A percentile compares a stretch with the other conserved stretches of the same genome.
phyloP scores from a whole-genome alignment of 2,113 vertebrate genomes.

The Harpagus bidentatus region DNA sequence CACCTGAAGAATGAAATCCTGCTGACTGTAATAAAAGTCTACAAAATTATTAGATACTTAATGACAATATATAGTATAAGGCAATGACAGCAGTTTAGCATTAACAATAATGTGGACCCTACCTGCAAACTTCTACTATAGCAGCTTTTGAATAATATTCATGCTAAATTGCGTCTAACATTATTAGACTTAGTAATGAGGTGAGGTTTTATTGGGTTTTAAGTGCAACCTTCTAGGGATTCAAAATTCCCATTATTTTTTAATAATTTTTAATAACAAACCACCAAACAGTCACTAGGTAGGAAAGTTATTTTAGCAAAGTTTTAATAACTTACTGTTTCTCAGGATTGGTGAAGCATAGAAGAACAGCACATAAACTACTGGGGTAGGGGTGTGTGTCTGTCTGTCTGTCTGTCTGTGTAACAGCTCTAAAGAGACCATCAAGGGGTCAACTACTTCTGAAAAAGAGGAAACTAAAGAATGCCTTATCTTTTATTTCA shows the following conservation, averaged over 20 bases:
- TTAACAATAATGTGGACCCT: background rate
- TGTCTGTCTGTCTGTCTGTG: background rate
- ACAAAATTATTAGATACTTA: conserved; percentile 36
- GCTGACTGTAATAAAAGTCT: conserved; percentile 33
- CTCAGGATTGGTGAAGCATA: background rate
- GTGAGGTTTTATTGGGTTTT: background rate
- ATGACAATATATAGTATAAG: background rate
- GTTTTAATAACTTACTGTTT: background rate
- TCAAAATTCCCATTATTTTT: conserved; percentile 30
- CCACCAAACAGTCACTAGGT: background rate
- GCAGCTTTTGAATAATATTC: background rate
- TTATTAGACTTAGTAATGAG: conserved; percentile 6
- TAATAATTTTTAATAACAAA: conserved; percentile 39
- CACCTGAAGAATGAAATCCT: conserved; percentile 4
- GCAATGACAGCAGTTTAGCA: background rate
- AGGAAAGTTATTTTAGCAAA: background rate
- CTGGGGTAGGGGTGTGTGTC: no score
- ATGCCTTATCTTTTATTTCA: background rate
- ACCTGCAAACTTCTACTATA: background rate
- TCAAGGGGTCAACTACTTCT: background rate
- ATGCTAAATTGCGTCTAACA: background rate
- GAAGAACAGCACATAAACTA: background rate
- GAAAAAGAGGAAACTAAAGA: background rate
- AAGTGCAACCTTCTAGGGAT: conserved; percentile 4
- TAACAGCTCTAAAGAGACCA: background rate